Evolutionary conservation across 2,113 vertebrate genomes (phyloP), one percentile per base, ranked within the genome.

Genomic region (Galbula dea): DNA sequence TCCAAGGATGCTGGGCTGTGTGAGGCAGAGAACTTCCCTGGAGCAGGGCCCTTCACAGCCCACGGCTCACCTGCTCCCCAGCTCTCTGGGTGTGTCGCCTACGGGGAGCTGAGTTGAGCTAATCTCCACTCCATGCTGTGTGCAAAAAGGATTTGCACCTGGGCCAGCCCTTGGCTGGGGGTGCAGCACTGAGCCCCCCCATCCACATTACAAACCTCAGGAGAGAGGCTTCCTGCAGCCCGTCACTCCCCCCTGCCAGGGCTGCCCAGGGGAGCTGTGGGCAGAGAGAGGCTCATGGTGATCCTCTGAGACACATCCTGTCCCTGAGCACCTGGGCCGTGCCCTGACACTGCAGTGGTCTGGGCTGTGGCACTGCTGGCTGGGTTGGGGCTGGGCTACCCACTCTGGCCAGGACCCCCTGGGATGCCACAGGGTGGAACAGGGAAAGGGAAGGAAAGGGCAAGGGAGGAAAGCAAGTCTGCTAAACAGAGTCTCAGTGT

Each of bases 261-360:
- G 2, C 55, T 36, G 12, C 65, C 29, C 11, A 0, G 24, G 46
- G 66, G 16, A n/a, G 30, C 54, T 11, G 1, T 21, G 32, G 67
- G 32, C 8, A 37, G 3, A 11, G 11, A 10, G 73, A 0, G 16
- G 51, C 9, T 78, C 49, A 12, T 0, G 11, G 24, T 1, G 9
- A 54, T 18, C 39, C 65, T 29, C 49, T 16, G 67, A 39, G 74
- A 39, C 29, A 39, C 6, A 3, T 43, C 11, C 52, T 54, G n/a
- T 27, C 52, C 67, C 73, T 7, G 1, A 20, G 54, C 34, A 68
- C 36, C 58, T 0, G 3, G 63, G 78, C 30, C 0, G 3, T 62
- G 63, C 37, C 24, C 39, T 37, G 36, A 27, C 49, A 17, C 69
- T 8, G 23, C 30, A 15, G 37, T 34, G 74, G 17, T 39, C 49